Percentiles rank a stretch among this genome's conserved stretches.
Conservation (phyloP, 92 coral and sea anemone species). For the Umimayanthus kanabou region DNA sequence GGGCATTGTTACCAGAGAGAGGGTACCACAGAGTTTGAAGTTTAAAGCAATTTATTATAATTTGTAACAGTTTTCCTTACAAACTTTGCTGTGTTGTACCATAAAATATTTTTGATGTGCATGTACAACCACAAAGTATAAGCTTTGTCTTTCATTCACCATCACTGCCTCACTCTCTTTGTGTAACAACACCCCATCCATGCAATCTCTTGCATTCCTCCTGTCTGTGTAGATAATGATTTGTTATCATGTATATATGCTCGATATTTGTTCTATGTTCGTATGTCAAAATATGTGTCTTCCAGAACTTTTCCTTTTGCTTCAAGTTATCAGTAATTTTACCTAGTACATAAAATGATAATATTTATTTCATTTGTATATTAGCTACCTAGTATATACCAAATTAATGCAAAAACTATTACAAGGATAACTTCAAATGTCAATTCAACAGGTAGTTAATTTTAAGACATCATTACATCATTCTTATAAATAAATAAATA, state of each 20-base stretch:
- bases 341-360: too few species aligned
- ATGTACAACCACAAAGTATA: background rate
- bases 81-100: background rate
- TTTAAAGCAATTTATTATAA: background rate
- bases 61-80: background rate
- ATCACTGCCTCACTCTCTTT: background rate
- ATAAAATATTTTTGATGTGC: background rate
- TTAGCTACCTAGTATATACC: too few species aligned
- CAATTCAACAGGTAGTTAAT: too few species aligned
- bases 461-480: too few species aligned
- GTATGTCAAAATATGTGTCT: background rate
- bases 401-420: too few species aligned
- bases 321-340: too few species aligned
- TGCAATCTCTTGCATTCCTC: background rate
- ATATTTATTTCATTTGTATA: too few species aligned
- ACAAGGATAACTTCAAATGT: too few species aligned
- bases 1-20: conserved; percentile 49
- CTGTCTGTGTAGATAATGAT: background rate
- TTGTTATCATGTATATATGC: background rate
- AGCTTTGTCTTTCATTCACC: background rate
- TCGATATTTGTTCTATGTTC: too few species aligned
- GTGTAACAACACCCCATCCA: conserved; percentile 9
- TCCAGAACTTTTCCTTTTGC: background rate
- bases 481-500: too few species aligned
- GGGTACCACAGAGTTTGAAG: conserved; percentile 38